Conservation (phyloP, 2,888 invertebrate species). For the Spisula subtruncata region DNA sequence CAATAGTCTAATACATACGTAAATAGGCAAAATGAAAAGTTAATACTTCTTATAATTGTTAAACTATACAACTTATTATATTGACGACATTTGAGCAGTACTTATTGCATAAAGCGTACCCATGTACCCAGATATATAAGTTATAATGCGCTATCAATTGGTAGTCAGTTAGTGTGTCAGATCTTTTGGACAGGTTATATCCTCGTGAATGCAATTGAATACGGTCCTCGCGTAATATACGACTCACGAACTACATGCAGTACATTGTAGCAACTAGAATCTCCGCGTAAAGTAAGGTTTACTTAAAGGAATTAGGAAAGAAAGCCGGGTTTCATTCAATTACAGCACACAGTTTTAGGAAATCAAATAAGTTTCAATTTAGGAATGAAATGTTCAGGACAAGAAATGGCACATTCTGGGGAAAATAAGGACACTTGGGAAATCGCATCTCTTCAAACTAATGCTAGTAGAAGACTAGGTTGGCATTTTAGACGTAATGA, state of each 20-base stretch:
- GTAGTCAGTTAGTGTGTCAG: no score
- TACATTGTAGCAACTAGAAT: background rate
- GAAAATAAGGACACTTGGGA: background rate
- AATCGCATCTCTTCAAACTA: background rate
- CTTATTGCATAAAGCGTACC: no score
- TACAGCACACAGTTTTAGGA: background rate
- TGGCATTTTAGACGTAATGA: constrained; percentile 1
- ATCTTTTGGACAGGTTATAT: no score
- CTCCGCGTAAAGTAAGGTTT: background rate
- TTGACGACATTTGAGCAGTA: no score
- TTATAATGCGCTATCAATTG: no score
- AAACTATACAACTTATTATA: background rate
- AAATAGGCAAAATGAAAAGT: no score
- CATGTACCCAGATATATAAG: no score
- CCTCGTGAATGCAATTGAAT: no score
- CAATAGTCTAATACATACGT: no score
- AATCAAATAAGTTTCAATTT: constrained; percentile 22
- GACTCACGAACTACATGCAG: background rate
- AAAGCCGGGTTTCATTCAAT: background rate
- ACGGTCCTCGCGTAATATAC: no score
- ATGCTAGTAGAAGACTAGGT: background rate
- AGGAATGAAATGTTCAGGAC: constrained; percentile 7
- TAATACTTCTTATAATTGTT: background rate
- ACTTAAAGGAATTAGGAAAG: no score
- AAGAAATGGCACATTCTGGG: background rate